phyloP scores from a whole-genome alignment of 2,113 vertebrate species.

The Acrocephalus arundinaceus region DNA sequence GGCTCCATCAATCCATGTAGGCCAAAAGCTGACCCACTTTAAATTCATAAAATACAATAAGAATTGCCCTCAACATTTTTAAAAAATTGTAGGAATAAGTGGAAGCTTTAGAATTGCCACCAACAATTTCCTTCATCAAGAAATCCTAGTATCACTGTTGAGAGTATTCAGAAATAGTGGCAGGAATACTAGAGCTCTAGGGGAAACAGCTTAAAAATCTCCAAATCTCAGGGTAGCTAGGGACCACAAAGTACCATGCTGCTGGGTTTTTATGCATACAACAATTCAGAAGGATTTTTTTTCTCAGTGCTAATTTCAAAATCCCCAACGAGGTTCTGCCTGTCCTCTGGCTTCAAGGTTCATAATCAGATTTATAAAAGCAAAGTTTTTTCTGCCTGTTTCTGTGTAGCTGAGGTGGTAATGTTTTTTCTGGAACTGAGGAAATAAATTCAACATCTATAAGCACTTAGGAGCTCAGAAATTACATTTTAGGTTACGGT shows the following conservation, averaged over 20 bases:
- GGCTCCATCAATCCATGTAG: constrained; percentile 42
- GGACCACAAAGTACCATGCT: neutral
- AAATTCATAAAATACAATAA: neutral
- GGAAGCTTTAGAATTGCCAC: neutral
- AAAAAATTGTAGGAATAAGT: neutral
- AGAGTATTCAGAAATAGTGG: neutral
- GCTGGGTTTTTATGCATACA: neutral
- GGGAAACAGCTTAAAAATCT: neutral
- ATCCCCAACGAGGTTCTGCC: neutral
- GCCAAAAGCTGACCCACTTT: constrained; percentile 49
- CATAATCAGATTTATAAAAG: neutral
- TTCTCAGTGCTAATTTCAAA: neutral
- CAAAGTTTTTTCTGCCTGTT: neutral
- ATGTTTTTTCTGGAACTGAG: neutral
- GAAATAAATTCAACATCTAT: neutral
- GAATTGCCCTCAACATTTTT: neutral
- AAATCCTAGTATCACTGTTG: neutral
- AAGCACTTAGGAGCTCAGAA: neutral
- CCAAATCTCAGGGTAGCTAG: neutral
- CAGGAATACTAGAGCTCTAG: neutral
- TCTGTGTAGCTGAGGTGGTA: neutral
- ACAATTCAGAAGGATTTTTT: neutral
- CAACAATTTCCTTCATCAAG: neutral
- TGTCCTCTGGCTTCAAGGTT: neutral
- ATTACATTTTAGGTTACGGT: neutral